Percentiles rank a stretch among this genome's conserved stretches.
These are phyloP conservation scores for Brassicogethes aeneus DNA, from an alignment of 2,888 invertebrate species.

Conservation along the genomic window DNA sequence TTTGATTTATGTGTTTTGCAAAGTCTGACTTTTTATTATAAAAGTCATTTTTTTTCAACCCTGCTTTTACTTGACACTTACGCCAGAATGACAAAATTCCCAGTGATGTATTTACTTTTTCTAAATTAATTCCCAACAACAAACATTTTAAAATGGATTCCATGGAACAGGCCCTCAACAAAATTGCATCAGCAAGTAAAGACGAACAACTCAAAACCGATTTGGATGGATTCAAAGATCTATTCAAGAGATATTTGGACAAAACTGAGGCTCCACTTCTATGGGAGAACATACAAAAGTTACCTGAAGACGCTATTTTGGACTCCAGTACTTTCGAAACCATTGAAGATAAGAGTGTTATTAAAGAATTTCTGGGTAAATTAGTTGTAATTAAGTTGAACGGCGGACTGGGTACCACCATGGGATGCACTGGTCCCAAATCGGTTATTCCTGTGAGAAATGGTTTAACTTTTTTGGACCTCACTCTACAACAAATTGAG, in stretches of 20 bases:
- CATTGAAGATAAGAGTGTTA: conserved; percentile 46
- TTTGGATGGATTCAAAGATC: conserved; percentile 7
- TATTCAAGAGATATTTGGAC: conserved; percentile 30
- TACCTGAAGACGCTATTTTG: conserved; percentile 77
- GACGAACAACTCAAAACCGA: background rate
- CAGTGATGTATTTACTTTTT: too few species aligned
- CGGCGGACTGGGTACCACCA: conserved; percentile 94
- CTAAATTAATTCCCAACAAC: too few species aligned
- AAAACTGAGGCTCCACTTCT: conserved; percentile 59
- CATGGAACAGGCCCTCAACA: too few species aligned
- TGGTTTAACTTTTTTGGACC: conserved; percentile 88
- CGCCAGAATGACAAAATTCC: too few species aligned
- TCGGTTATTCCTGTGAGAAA: conserved; percentile 90
- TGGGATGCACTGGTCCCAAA: conserved; percentile 96
- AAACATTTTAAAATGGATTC: too few species aligned
- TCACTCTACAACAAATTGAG: conserved; percentile 96
- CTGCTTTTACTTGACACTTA: too few species aligned
- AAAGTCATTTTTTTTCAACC: too few species aligned
- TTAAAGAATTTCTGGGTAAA: conserved; percentile 75
- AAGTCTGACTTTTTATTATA: too few species aligned
- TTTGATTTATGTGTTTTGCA: too few species aligned
- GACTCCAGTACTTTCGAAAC: conserved; percentile 63
- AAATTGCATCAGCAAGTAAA: too few species aligned
- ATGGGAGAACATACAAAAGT: conserved; percentile 88
- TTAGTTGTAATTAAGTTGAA: conserved; percentile 92